A percentile compares a stretch with the other conserved stretches of the same genome.
These are phyloP conservation scores for Pseudoatta argentina DNA, from an alignment of 1,140 invertebrate species.

Conservation along the genomic window DNA sequence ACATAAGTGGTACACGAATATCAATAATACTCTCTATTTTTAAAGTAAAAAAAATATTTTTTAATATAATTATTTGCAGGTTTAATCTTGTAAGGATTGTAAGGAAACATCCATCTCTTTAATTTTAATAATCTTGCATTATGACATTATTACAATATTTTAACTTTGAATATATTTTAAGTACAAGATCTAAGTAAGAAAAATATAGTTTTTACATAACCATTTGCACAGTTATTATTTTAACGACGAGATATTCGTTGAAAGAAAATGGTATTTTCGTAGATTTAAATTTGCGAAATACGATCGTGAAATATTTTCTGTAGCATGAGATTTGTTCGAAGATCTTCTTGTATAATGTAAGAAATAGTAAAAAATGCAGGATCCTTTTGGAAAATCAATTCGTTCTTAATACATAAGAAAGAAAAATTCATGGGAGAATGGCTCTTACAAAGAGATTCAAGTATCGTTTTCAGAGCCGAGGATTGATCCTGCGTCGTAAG, in stretches of 20 bases:
- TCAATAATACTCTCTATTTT: too few relatives aligned
- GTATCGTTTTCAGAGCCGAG: constrained; percentile 10
- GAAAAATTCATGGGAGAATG: constrained; percentile 26
- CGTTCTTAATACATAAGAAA: not conserved
- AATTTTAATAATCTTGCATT: not conserved
- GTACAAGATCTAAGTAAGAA: not conserved
- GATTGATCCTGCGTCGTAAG: constrained; percentile 39
- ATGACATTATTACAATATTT: not conserved
- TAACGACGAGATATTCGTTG: not conserved
- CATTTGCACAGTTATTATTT: not conserved
- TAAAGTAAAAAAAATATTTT: not conserved
- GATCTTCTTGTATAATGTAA: not conserved
- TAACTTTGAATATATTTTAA: not conserved
- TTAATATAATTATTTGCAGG: not conserved
- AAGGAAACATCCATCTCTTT: not conserved
- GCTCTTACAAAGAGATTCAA: constrained; percentile 4
- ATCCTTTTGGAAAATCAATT: not conserved
- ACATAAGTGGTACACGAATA: too few relatives aligned
- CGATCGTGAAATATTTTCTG: not conserved
- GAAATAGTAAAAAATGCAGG: not conserved
- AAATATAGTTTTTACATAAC: not conserved
- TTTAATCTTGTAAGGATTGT: not conserved
- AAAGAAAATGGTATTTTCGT: not conserved
- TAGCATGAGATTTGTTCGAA: not conserved
- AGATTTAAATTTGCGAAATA: not conserved